A percentile compares a stretch with the other conserved stretches of the same genome.
Conservation (phyloP, 2,113 vertebrate genomes). For the Oostethus manadensis region DNA sequence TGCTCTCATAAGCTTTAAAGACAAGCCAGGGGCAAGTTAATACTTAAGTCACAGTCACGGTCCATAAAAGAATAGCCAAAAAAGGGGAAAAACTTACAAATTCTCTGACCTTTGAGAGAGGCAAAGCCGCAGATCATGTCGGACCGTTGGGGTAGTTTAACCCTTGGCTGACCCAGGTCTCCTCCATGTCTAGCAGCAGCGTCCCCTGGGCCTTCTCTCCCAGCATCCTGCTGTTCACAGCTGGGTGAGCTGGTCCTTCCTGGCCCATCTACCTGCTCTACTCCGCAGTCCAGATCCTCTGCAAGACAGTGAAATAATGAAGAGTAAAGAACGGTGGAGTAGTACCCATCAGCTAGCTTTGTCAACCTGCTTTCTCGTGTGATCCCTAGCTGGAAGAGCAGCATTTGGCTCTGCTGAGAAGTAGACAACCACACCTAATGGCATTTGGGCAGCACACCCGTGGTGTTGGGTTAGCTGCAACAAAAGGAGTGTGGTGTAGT, state of each 20-base stretch:
- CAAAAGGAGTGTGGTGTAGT: neutral
- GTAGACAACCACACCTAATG: constrained; percentile 7
- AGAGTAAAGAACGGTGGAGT: too few relatives aligned
- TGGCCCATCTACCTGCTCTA: constrained; percentile 88
- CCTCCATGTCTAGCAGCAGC: constrained; percentile 61
- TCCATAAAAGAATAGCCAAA: constrained; percentile 31
- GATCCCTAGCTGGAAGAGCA: too few relatives aligned
- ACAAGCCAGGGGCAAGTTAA: neutral
- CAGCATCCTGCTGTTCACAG: constrained; percentile 84
- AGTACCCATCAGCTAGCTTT: neutral
- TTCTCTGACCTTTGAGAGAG: constrained; percentile 86
- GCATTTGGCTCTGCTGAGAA: constrained; percentile 13
- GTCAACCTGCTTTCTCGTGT: too few relatives aligned
- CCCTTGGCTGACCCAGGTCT: constrained; percentile 67
- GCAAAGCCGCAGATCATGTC: constrained; percentile 98
- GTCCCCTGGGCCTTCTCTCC: constrained; percentile 68
- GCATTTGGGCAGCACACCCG: constrained; percentile 25
- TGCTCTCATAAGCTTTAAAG: neutral
- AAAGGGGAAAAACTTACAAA: constrained; percentile 49
- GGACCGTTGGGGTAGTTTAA: constrained; percentile 85
- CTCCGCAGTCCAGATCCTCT: constrained; percentile 84
- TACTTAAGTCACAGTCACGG: neutral
- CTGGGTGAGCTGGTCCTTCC: constrained; percentile 64
- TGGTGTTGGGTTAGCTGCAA: constrained; percentile 9
- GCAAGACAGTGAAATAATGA: too few relatives aligned